phyloP scores from a whole-genome alignment of 2,113 vertebrate genomes.

The Rhegmatorhina hoffmannsi region DNA sequence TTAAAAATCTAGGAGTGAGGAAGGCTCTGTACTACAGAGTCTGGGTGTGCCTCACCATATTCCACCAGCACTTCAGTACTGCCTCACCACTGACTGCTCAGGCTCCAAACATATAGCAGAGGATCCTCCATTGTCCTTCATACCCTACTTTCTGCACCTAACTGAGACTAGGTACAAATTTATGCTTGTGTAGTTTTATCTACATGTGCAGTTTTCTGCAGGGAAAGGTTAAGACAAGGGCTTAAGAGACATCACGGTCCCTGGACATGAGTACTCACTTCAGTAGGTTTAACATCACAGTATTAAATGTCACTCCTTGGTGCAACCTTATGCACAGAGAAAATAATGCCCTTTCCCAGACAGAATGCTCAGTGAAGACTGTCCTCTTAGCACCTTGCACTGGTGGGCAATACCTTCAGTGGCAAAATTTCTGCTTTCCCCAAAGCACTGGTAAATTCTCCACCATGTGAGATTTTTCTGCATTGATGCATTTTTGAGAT shows the following conservation, averaged over 20 bases:
- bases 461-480: neutral
- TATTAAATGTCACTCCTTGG: neutral
- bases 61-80: neutral
- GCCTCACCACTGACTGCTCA: rapidly evolving
- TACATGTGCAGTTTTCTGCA: neutral
- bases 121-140: neutral
- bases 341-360: neutral
- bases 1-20: neutral
- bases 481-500: neutral
- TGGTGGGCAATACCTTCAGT: neutral
- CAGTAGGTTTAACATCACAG: neutral
- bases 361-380: rapidly evolving
- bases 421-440: neutral
- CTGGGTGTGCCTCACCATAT: rapidly evolving
- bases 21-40: neutral
- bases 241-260: neutral
- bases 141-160: neutral
- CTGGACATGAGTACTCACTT: neutral
- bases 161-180: neutral
- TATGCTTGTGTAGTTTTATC: neutral
- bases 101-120: neutral
- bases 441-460: neutral
- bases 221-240: neutral
- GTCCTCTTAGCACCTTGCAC: rapidly evolving
- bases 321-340: neutral